Evolutionary conservation across 1,140 invertebrate genomes (phyloP).

Genomic region (Tetramorium simillimum): DNA sequence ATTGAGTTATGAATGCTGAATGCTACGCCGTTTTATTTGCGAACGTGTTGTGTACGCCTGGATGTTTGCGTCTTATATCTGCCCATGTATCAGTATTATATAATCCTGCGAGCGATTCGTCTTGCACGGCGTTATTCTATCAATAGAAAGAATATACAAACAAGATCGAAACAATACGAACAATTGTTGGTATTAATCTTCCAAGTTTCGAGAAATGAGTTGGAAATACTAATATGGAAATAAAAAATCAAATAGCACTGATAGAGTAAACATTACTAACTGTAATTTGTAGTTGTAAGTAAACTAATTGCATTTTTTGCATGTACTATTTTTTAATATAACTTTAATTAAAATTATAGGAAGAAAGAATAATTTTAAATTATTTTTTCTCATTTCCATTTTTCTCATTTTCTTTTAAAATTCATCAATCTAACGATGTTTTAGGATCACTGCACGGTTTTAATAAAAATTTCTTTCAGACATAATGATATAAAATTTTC

Average conservation of each 20-base stretch:
- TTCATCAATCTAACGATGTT: neutral
- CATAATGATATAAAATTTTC: neutral
- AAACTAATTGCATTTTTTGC: neutral
- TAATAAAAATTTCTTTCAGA: neutral
- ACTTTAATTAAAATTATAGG: neutral
- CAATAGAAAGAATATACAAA: neutral
- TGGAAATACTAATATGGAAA: neutral
- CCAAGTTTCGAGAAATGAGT: neutral
- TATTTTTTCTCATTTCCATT: neutral
- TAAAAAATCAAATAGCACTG: neutral
- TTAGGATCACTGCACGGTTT: neutral
- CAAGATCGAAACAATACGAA: neutral
- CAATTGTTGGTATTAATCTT: neutral
- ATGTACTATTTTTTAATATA: neutral
- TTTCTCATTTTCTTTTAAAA: neutral
- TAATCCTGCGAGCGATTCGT: slow-evolving; percentile 16
- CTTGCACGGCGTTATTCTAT: neutral
- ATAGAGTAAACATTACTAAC: neutral
- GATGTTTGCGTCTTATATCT: slow-evolving; percentile 1
- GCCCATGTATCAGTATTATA: slow-evolving; percentile 13
- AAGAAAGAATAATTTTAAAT: slow-evolving; percentile 6
- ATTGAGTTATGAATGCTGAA: slow-evolving; percentile 29
- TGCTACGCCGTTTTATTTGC: slow-evolving; percentile 21
- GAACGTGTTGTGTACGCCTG: neutral
- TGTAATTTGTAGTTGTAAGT: no score